Evolutionary conservation across 2,113 vertebrate species (phyloP).

Genomic region (Antigone vipio): DNA sequence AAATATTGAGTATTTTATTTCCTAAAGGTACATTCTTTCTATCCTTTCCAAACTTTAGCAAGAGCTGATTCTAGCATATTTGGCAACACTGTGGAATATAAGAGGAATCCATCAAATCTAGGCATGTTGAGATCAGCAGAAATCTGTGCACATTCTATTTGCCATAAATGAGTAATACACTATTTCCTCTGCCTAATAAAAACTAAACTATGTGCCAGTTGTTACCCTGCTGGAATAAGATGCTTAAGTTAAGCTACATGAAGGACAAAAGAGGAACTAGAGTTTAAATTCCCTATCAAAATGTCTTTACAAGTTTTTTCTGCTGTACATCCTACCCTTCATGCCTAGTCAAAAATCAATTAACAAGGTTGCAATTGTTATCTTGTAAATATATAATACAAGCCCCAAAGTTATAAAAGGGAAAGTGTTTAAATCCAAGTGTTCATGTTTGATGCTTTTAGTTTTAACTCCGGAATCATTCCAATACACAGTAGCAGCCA

Average conservation of each 20-base stretch:
- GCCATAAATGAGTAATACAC: not conserved
- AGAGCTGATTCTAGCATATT: not conserved
- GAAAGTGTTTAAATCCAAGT: not conserved
- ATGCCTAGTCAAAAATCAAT: conserved; percentile 19
- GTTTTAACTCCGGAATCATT: conserved; percentile 7
- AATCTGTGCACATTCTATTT: not conserved
- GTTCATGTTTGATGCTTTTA: not conserved
- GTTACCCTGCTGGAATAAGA: not conserved
- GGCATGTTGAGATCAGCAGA: not conserved
- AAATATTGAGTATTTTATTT: not conserved
- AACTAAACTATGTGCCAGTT: not conserved
- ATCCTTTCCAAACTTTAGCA: not conserved
- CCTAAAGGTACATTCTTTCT: not conserved
- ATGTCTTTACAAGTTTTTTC: not conserved
- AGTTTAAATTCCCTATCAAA: not conserved
- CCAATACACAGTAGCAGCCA: not conserved
- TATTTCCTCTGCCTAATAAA: not conserved
- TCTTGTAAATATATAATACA: not conserved
- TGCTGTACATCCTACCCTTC: not conserved
- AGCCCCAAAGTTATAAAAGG: not conserved
- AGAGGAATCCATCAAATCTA: not conserved
- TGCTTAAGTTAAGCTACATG: not conserved
- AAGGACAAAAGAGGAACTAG: not conserved
- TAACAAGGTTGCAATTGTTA: not conserved
- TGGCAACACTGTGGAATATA: not conserved